These are phyloP conservation scores for Motacilla tschutschensis DNA, from an alignment of 2,113 vertebrate genomes.

Conservation along the genomic window DNA sequence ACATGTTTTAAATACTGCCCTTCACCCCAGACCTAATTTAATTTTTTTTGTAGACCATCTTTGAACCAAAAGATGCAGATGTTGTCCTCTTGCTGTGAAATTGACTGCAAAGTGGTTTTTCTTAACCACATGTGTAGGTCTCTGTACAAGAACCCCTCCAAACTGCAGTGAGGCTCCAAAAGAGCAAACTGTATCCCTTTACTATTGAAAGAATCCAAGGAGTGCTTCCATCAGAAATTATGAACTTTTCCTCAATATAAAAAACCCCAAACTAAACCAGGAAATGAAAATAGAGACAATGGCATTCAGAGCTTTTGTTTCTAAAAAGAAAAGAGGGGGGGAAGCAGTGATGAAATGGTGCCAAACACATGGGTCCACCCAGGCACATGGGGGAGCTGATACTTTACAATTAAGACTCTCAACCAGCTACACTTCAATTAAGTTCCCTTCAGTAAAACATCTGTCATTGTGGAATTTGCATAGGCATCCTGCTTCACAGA, in stretches of 20 bases:
- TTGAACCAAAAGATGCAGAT: not conserved
- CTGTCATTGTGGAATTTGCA: not conserved
- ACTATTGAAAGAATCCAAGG: not conserved
- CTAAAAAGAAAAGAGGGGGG: not conserved
- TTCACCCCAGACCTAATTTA: not conserved
- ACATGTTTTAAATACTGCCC: not conserved
- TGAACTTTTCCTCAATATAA: not conserved
- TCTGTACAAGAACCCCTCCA: not conserved
- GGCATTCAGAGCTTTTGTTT: not conserved
- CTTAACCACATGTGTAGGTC: not conserved
- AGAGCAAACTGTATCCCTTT: not conserved
- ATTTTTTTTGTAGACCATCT: not conserved
- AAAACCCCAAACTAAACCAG: accelerated
- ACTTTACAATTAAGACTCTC: not conserved
- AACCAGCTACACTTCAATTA: not conserved
- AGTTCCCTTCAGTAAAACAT: not conserved
- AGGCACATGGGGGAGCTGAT: not conserved
- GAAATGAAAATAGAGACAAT: not conserved
- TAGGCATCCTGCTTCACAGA: not conserved
- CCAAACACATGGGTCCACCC: not conserved
- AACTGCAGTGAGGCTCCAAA: not conserved
- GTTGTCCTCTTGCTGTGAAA: not conserved
- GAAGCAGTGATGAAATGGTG: not conserved
- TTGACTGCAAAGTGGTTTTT: not conserved
- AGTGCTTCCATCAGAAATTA: not conserved